Base-by-base conservation (phyloP, 2,113 vertebrate species). In the Corythaeola cristata region DNA sequence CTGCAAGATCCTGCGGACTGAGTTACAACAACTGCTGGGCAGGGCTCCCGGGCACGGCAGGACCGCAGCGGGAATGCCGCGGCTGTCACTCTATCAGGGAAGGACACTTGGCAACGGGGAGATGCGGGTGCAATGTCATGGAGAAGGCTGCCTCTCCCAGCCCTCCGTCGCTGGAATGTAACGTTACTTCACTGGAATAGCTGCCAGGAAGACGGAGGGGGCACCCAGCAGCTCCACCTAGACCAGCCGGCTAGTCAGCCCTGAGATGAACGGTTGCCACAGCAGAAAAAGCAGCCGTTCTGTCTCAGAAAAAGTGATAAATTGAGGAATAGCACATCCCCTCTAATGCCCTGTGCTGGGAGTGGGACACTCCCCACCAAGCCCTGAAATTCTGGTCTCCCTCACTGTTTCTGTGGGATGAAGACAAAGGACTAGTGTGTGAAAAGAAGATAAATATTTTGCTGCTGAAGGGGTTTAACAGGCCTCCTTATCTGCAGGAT, bases 21-120 rank as follows among this genome's bases (percentile, higher is more conserved):
- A 53, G 74, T 95, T 96, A 82, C 96, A 91, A 1, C 95, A 95
- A 95, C 89, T 93, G 93, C 85, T 59, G 95, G 90, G 96, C 90
- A 90, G 91, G 85, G 89, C 89, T 47, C 2, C 6, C 67, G 66
- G 90, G 96, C 91, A 94, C 0, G 84, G 96, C 82, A 44, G 93
- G 93, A 93, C 44, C 0, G 79, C 92, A 9, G 85, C 1, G 6
- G 95, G 96, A 96, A 97, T 95, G 96, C 69, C 0, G 8, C 2
- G 73, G 64, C 86, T 96, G 95, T 97, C 93, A 64, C 93, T 72
- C 8, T 17, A 30, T 71, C 68, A 0, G 3, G 32, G 83, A 67
- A 66, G 73, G 72, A 52, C 4, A 14, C 67, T 0, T 4, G 88
- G 93, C 83, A 21, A 3, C 0, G 32, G 64, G 64, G 69, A 35